A percentile compares a stretch with the other conserved stretches of the same genome.
These are phyloP conservation scores for Urocynchramus pylzowi DNA, from an alignment of 2,113 vertebrate species.

Conservation along the genomic window DNA sequence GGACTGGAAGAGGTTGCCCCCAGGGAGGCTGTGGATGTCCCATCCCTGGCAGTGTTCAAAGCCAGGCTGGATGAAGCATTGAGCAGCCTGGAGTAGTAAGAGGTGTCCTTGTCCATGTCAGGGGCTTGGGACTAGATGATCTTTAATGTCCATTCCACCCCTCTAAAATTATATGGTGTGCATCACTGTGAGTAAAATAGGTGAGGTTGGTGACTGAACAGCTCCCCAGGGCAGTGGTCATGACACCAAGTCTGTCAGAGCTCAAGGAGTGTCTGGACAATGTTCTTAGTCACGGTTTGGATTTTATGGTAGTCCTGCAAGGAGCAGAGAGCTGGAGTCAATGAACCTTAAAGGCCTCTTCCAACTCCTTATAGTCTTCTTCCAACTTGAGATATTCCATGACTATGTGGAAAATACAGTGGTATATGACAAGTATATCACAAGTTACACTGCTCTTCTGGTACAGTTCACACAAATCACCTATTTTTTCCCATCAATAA, in stretches of 20 bases:
- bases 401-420: not conserved
- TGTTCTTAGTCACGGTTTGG: not conserved
- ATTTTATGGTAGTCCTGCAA: not conserved
- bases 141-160: not conserved
- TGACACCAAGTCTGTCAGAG: not conserved
- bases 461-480: not conserved
- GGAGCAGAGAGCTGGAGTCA: not conserved
- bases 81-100: not conserved
- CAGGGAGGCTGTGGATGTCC: too few relatives aligned
- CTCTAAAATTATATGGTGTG: not conserved
- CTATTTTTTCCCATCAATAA: not conserved
- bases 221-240: not conserved
- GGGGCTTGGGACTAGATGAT: not conserved
- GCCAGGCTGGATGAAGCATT: not conserved
- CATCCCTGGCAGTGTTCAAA: not conserved
- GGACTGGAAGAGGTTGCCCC: not conserved
- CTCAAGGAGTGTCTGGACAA: not conserved
- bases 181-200: not conserved
- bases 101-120: not conserved
- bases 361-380: not conserved
- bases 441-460: not conserved
- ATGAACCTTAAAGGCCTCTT: not conserved
- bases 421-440: not conserved
- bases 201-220: not conserved
- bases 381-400: not conserved